These are phyloP conservation scores for Callipepla squamata DNA, from an alignment of 2,113 vertebrate species.

Conservation along the genomic window DNA sequence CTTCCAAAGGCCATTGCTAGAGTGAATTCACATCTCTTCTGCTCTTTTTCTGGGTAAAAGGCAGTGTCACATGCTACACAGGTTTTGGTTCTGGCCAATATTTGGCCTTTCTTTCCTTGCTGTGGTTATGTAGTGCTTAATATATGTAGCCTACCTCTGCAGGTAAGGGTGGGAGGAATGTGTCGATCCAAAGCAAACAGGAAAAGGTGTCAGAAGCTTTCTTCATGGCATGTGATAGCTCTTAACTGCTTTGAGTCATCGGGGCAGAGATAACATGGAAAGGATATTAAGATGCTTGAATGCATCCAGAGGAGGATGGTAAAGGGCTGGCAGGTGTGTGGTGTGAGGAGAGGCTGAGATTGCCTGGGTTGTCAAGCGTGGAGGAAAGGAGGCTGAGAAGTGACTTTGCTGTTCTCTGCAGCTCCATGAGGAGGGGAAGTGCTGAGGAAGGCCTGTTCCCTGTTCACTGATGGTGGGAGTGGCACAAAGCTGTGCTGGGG, in stretches of 20 bases:
- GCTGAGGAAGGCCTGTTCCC: background rate
- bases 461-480: background rate
- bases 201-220: background rate
- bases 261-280: background rate
- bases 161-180: background rate
- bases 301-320: background rate
- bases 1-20: background rate
- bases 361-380: background rate
- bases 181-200: background rate
- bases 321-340: background rate
- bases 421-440: background rate
- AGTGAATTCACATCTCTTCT: background rate
- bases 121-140: background rate
- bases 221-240: fast-evolving
- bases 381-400: background rate
- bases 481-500: background rate
- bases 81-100: background rate
- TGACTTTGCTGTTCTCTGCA: background rate
- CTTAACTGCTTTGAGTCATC: background rate
- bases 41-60: background rate
- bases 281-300: background rate
- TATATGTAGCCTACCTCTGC: background rate
- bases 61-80: background rate
- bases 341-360: background rate
- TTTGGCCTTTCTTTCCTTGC: background rate